phyloP scores from a whole-genome alignment of 2,888 invertebrate species.

The Octodonta nipae region DNA sequence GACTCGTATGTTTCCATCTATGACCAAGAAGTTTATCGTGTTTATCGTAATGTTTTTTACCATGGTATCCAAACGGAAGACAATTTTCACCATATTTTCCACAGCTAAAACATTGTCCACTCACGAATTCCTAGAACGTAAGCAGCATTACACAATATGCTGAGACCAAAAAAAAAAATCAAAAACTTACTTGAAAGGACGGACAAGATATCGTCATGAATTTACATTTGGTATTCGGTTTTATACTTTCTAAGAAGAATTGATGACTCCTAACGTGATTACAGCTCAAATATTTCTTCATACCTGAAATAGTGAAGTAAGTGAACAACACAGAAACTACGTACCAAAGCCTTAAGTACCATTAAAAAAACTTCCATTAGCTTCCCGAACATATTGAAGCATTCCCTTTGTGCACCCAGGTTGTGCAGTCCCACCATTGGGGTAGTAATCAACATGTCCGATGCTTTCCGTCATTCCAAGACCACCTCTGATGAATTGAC shows the following conservation, averaged over 20 bases:
- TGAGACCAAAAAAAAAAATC: neutral
- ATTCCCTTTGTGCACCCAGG: conserved; percentile 53
- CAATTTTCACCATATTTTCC: conserved; percentile 50
- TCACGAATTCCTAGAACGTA: conserved; percentile 53
- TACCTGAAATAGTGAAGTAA: conserved; percentile 31
- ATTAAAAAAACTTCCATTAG: conserved; percentile 47
- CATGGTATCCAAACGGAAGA: conserved; percentile 55
- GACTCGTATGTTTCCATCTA: conserved; percentile 17
- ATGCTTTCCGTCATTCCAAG: conserved; percentile 70
- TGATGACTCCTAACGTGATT: conserved; percentile 77
- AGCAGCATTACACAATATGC: too few relatives aligned
- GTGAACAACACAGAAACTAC: neutral
- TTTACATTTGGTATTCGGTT: conserved; percentile 57
- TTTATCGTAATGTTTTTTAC: conserved; percentile 40
- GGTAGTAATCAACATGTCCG: conserved; percentile 84
- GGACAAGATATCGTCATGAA: conserved; percentile 68
- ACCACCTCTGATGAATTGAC: conserved; percentile 60
- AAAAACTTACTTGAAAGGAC: conserved; percentile 50
- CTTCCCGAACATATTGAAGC: conserved; percentile 49
- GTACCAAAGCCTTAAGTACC: conserved; percentile 31
- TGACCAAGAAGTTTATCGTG: conserved; percentile 28
- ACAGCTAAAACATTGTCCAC: conserved; percentile 59
- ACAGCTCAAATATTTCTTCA: conserved; percentile 64
- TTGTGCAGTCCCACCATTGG: conserved; percentile 75
- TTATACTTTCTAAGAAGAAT: conserved; percentile 72